phyloP scores from a whole-genome alignment of 2,797 vertebrate species.

The Platyrinchus mystaceus region DNA sequence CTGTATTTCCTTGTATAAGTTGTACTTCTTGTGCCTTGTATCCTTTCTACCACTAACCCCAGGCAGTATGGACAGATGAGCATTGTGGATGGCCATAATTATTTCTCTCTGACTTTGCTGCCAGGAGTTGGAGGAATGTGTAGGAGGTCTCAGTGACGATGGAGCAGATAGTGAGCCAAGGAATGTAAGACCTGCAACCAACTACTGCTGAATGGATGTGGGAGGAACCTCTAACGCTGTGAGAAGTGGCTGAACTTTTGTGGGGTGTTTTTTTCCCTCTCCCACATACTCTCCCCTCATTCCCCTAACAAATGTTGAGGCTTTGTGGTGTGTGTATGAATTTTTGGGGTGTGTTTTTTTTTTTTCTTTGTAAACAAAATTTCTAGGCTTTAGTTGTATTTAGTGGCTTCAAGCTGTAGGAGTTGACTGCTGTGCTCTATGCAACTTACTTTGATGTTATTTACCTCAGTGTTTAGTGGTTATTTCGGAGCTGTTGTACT shows the following conservation, averaged over 20 bases:
- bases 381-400: neutral
- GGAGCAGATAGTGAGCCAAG: neutral
- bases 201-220: neutral
- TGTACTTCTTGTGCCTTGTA: neutral
- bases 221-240: neutral
- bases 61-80: neutral
- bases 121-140: neutral
- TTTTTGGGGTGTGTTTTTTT: neutral
- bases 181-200: neutral
- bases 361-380: neutral
- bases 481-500: neutral
- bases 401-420: neutral
- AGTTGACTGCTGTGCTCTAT: neutral
- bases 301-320: neutral
- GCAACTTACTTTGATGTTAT: neutral
- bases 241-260: neutral
- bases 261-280: neutral
- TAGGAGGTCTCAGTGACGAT: neutral
- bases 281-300: neutral
- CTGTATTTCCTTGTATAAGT: neutral
- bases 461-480: neutral
- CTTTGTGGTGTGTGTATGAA: accelerated
- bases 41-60: neutral
- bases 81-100: neutral
- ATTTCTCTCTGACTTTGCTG: neutral